Base-by-base conservation (phyloP, 2,797 vertebrate genomes). In the Acrossocheilus wenchowensis region DNA sequence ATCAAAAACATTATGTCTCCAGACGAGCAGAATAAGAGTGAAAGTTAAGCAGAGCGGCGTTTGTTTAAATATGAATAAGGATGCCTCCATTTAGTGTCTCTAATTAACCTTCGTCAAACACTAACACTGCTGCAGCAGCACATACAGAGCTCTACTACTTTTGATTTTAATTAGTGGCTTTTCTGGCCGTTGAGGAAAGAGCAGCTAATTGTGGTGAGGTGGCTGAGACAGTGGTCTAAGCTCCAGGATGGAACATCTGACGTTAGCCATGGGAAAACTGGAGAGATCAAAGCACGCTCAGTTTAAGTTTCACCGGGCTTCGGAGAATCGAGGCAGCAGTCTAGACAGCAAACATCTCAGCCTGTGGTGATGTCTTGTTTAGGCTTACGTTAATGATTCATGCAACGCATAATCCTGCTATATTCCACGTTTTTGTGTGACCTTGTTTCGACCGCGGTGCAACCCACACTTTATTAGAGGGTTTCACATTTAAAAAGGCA, bases 91-190 rank as follows among this genome's bases (percentile, higher is more conserved):
- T 75, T 71, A 88, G 60, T 60, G 60, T 86, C 66, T 84, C 69
- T 85, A 87, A 87, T 88, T 88, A 84, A 66, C 39, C 77, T 68
- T 45, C 14, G 21, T 73, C 71, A 80, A 19, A 81, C 80, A 48
- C 41, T 34, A 57, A 78, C 85, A 78, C 26, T 66, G 50, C 78
- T 73, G 17, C 41, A 82, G 80, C 64, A 73, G 34, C 36, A n/a
- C 75, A 64, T 36, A 36, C 34, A 36, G 2, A 36, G 34, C 34
- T 36, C 3, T 36, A 4, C 34, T 36, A 36, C 52, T 87, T 83
- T 80, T 89, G 81, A 81, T 90, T 78, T 89, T 91, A 91, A 89
- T 88, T 45, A 2, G 86, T 62, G 87, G n/a, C 66, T 90, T 89
- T 84, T 87, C 87, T 86, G 72, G 68, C 45, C 11, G 21, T 64